A percentile compares a stretch with the other conserved stretches of the same genome.
These are phyloP conservation scores for Charanyca ferruginea DNA, from an alignment of 2,888 invertebrate genomes.

Conservation along the genomic window DNA sequence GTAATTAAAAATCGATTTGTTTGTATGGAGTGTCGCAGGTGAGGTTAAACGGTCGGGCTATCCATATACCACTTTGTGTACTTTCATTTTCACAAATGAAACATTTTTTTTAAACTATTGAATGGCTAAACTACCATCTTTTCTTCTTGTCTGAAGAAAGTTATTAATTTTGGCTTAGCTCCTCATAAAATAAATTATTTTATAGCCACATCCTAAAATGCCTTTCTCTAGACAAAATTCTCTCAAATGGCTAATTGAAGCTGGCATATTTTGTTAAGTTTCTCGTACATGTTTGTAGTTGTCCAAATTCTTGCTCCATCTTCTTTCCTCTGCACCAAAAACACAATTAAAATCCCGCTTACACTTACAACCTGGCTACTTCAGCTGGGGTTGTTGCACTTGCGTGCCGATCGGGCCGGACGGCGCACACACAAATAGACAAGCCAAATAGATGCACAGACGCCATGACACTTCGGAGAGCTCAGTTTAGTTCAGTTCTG, in stretches of 20 bases:
- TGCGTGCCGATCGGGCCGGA: slow-evolving; percentile 38
- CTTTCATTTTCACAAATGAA: neutral
- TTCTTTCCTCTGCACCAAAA: neutral
- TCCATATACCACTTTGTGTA: too few relatives aligned
- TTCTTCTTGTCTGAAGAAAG: too few relatives aligned
- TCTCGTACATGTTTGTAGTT: neutral
- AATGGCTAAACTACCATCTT: too few relatives aligned
- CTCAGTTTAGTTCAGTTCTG: slow-evolving; percentile 26
- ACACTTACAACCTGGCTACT: slow-evolving; percentile 36
- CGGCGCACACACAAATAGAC: slow-evolving; percentile 65
- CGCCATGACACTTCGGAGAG: slow-evolving; percentile 27
- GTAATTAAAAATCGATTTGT: too few relatives aligned
- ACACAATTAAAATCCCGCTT: slow-evolving; percentile 11
- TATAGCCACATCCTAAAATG: neutral
- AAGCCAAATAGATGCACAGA: slow-evolving; percentile 49
- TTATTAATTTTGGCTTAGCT: too few relatives aligned
- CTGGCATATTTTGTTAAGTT: neutral
- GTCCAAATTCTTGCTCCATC: neutral
- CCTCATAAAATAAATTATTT: too few relatives aligned
- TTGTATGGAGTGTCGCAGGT: too few relatives aligned
- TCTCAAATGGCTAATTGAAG: neutral
- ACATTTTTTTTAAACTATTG: too few relatives aligned
- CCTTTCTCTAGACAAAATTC: neutral
- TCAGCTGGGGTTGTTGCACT: slow-evolving; percentile 65
- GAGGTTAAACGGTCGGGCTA: too few relatives aligned